Evolutionary conservation across 2,888 invertebrate genomes (phyloP).

Genomic region (Aleiodes alternator): DNA sequence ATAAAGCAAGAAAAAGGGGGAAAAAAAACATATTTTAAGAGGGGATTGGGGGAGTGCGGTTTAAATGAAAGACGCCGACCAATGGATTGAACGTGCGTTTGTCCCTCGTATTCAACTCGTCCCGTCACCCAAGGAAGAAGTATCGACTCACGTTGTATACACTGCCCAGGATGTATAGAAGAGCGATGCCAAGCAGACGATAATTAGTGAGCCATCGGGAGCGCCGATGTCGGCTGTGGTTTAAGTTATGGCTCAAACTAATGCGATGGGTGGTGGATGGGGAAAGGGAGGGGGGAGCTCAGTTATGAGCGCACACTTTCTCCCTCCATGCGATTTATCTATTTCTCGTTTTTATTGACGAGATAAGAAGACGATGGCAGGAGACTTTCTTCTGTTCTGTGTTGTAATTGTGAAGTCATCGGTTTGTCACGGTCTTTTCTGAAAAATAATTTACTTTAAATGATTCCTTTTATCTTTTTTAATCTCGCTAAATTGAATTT

Average conservation of each 20-base stretch:
- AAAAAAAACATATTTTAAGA: constrained; percentile 25
- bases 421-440: too few relatives aligned
- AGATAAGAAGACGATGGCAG: too few relatives aligned
- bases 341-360: background rate
- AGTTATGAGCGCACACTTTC: constrained; percentile 1
- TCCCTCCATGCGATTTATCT: too few relatives aligned
- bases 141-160: constrained; percentile 50
- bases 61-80: constrained; percentile 55
- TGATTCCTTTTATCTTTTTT: too few relatives aligned
- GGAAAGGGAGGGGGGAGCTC: constrained; percentile 40
- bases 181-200: constrained; percentile 49
- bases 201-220: constrained; percentile 58
- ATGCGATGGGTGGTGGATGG: background rate
- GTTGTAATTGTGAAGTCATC: too few relatives aligned
- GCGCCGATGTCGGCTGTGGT: constrained; percentile 55
- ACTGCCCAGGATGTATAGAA: constrained; percentile 24
- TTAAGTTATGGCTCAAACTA: constrained; percentile 58
- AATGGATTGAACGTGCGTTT: constrained; percentile 40
- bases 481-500: too few relatives aligned
- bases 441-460: too few relatives aligned
- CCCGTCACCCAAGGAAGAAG: constrained; percentile 50
- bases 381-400: too few relatives aligned
- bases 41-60: constrained; percentile 42
- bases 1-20: constrained; percentile 36
- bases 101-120: constrained; percentile 42